These are phyloP conservation scores for Andrena trimmerana DNA, from an alignment of 2,888 invertebrate genomes.

Conservation along the genomic window DNA sequence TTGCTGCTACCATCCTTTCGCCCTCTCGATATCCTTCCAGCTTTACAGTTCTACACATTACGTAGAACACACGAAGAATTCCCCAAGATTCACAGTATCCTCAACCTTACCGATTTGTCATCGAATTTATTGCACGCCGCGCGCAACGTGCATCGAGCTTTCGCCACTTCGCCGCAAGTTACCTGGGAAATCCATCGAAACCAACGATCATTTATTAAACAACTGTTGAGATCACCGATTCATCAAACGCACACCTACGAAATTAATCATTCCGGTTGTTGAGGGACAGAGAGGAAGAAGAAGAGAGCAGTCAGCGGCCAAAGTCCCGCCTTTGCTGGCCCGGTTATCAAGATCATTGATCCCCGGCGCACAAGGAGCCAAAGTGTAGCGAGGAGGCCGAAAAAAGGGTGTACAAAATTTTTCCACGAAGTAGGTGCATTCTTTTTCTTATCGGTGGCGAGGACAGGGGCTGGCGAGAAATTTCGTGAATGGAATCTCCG, in stretches of 20 bases:
- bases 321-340: slow-evolving; percentile 46
- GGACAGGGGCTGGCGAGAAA: slow-evolving; percentile 56
- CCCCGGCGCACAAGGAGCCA: slow-evolving; percentile 35
- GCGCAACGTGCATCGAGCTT: no score
- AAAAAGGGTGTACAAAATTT: slow-evolving; percentile 33
- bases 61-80: neutral
- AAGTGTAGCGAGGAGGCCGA: slow-evolving; percentile 17
- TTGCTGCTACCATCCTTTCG: neutral
- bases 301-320: slow-evolving; percentile 30
- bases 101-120: neutral
- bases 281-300: slow-evolving; percentile 7
- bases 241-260: slow-evolving; percentile 45
- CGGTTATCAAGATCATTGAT: slow-evolving; percentile 59
- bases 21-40: neutral
- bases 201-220: slow-evolving; percentile 9
- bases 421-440: slow-evolving; percentile 57
- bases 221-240: neutral
- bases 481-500: slow-evolving; percentile 72
- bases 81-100: neutral
- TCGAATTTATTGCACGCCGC: neutral
- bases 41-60: no score
- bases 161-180: neutral
- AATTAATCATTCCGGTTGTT: slow-evolving; percentile 43
- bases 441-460: slow-evolving; percentile 53
- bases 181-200: neutral